phyloP scores from a whole-genome alignment of 2,113 vertebrate species.

The Xenus cinereus region DNA sequence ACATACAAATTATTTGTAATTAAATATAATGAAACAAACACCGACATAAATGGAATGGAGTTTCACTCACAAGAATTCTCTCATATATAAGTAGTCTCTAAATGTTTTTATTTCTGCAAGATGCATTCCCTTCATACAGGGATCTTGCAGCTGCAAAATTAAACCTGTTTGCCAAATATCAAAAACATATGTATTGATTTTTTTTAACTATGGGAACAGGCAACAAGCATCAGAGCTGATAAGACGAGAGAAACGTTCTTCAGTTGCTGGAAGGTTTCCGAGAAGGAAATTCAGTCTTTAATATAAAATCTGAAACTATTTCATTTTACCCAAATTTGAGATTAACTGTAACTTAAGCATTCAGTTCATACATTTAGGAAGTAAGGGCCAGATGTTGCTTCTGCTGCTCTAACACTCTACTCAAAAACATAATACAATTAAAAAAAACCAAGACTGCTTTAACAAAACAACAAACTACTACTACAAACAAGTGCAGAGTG shows the following conservation, averaged over 20 bases:
- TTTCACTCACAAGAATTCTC: constrained; percentile 57
- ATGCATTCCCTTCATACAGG: constrained; percentile 60
- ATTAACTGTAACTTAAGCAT: constrained; percentile 36
- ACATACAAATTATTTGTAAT: constrained; percentile 63
- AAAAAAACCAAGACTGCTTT: not conserved
- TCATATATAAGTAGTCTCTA: constrained; percentile 64
- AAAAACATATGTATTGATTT: constrained; percentile 79
- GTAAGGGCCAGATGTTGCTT: constrained; percentile 37
- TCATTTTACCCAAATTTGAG: constrained; percentile 25
- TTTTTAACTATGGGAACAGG: constrained; percentile 67
- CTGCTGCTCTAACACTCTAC: not conserved
- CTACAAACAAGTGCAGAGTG: not conserved
- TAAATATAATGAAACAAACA: constrained; percentile 64
- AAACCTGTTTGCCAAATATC: constrained; percentile 75
- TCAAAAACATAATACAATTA: not conserved
- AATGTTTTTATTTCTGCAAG: constrained; percentile 71
- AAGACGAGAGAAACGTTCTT: constrained; percentile 49
- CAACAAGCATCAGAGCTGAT: constrained; percentile 52
- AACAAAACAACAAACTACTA: not conserved
- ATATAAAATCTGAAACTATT: constrained; percentile 52
- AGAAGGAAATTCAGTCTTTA: constrained; percentile 60
- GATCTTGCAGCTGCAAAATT: constrained; percentile 77
- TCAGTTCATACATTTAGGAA: constrained; percentile 45
- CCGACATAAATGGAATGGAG: constrained; percentile 66
- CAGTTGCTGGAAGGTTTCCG: constrained; percentile 54